Conservation (phyloP, 2,113 vertebrate genomes). For the Takifugu bimaculatus region DNA sequence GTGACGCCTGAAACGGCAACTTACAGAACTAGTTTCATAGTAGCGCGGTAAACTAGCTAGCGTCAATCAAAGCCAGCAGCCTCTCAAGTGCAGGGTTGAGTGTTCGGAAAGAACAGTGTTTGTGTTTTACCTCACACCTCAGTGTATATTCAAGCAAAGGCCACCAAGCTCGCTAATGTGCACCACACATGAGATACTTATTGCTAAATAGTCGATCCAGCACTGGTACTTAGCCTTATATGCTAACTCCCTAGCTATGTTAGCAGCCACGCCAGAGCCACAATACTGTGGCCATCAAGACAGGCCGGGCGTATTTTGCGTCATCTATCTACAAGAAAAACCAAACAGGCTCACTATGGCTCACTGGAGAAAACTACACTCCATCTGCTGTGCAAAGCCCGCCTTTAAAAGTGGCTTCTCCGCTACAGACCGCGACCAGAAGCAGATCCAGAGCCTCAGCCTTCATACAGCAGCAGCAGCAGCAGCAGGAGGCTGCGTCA, state of each 20-base stretch:
- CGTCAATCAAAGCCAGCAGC: neutral
- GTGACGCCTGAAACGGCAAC: neutral
- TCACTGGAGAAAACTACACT: neutral
- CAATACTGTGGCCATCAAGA: constrained; percentile 35
- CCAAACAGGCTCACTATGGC: neutral
- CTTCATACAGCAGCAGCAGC: constrained; percentile 8
- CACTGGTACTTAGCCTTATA: constrained; percentile 25
- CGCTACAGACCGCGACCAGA: constrained; percentile 36
- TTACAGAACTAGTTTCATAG: constrained; percentile 16
- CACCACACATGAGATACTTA: constrained; percentile 4
- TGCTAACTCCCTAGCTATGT: constrained; percentile 51
- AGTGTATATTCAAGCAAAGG: constrained; percentile 13
- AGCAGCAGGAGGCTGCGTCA: constrained; percentile 24
- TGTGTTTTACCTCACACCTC: neutral
- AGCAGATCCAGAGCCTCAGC: constrained; percentile 22
- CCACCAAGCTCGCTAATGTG: constrained; percentile 8
- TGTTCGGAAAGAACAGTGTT: neutral
- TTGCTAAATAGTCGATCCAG: constrained; percentile 10
- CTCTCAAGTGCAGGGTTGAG: neutral
- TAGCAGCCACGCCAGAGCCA: constrained; percentile 43
- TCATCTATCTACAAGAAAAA: neutral
- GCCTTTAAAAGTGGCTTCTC: constrained; percentile 10
- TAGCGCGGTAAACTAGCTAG: constrained; percentile 10
- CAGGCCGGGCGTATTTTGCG: constrained; percentile 11
- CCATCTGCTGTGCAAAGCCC: neutral